A percentile compares a stretch with the other conserved stretches of the same genome.
These are phyloP conservation scores for Mythimna impura DNA, from an alignment of 2,888 invertebrate genomes.

Conservation along the genomic window DNA sequence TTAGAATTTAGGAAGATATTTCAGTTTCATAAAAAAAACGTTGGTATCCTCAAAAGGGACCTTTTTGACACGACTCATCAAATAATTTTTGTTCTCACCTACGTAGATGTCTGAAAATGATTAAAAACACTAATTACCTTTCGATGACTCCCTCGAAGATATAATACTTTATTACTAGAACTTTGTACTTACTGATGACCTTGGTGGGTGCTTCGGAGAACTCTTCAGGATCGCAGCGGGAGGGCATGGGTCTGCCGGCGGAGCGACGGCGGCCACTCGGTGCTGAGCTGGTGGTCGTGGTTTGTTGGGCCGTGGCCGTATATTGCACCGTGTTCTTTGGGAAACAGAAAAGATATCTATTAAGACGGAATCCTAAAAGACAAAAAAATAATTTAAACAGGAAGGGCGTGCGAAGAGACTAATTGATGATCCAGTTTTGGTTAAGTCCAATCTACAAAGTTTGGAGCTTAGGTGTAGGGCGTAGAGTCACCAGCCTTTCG, in stretches of 20 bases:
- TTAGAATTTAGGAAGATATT: too few species aligned
- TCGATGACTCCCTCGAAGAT: background rate
- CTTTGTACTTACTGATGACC: conserved; percentile 75
- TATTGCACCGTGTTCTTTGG: conserved; percentile 81
- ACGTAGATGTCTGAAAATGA: conserved; percentile 16
- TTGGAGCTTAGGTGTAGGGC: too few species aligned
- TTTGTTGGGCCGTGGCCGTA: conserved; percentile 84
- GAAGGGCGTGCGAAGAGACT: background rate
- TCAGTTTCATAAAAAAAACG: too few species aligned
- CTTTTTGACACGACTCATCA: background rate
- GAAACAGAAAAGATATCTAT: background rate
- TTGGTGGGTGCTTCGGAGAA: conserved; percentile 83
- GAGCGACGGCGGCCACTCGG: conserved; percentile 87
- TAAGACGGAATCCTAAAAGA: background rate
- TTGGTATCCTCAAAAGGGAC: background rate
- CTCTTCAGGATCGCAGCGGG: conserved; percentile 84
- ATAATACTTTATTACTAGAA: background rate
- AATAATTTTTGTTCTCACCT: conserved; percentile 24
- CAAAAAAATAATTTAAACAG: background rate
- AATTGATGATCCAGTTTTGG: too few species aligned
- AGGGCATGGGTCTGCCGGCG: conserved; percentile 80
- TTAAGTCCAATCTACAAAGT: too few species aligned
- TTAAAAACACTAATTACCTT: conserved; percentile 36
- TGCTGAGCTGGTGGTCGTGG: conserved; percentile 89
- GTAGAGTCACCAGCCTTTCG: too few species aligned